Conservation (phyloP, 2,888 invertebrate species). For the Apamea crenata region DNA sequence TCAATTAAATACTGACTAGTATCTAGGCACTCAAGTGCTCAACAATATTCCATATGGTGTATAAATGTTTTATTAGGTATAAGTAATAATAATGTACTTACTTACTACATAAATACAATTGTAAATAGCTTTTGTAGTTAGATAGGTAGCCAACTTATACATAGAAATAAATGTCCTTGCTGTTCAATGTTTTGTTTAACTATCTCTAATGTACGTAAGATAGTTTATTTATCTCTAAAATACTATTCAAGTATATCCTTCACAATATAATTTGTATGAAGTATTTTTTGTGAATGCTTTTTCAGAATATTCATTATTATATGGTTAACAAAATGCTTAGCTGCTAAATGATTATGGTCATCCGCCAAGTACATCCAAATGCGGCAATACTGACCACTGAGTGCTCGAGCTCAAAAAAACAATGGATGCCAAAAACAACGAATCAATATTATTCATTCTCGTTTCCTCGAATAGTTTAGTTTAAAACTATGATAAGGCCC, state of each 20-base stretch:
- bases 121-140: conserved; percentile 71
- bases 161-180: conserved; percentile 49
- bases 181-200: conserved; percentile 51
- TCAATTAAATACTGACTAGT: conserved; percentile 44
- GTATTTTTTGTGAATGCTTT: not conserved
- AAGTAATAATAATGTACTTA: conserved; percentile 66
- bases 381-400: not conserved
- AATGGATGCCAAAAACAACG: conserved; percentile 31
- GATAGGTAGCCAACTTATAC: conserved; percentile 58
- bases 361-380: not conserved
- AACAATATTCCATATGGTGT: conserved; percentile 55
- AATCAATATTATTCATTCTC: not conserved
- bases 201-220: conserved; percentile 48
- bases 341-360: conserved; percentile 3
- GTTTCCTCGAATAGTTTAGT: not conserved
- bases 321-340: conserved; percentile 6
- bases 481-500: not conserved
- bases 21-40: conserved; percentile 43
- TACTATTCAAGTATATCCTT: conserved; percentile 9
- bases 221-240: conserved; percentile 32
- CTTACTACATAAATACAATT: conserved; percentile 52
- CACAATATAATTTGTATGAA: not conserved
- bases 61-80: conserved; percentile 61
- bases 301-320: conserved; percentile 5
- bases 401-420: not conserved